Evolutionary conservation across 2,113 vertebrate genomes (phyloP).

Genomic region (Megalops atlanticus): DNA sequence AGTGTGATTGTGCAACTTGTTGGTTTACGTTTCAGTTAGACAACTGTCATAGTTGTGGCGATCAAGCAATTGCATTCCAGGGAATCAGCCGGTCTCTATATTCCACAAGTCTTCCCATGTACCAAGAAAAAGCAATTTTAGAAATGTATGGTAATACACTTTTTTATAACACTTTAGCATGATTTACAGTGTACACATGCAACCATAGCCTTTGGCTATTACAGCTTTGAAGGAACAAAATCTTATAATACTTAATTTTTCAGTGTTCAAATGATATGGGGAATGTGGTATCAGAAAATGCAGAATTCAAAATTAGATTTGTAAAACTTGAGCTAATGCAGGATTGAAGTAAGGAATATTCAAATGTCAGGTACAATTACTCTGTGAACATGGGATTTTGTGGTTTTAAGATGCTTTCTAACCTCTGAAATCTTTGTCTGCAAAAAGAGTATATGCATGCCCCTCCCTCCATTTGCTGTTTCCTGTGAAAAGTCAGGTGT

Average conservation of each 20-base stretch:
- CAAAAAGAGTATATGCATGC: background rate
- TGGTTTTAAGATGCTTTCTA: background rate
- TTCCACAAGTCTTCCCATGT: background rate
- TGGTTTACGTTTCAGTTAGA: background rate
- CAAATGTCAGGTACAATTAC: constrained; percentile 28
- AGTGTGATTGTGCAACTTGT: background rate
- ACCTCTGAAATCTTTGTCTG: background rate
- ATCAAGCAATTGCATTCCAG: background rate
- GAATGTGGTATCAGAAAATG: background rate
- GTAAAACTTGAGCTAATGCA: background rate
- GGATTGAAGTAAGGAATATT: constrained; percentile 8
- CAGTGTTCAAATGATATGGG: background rate
- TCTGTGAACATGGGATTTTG: background rate
- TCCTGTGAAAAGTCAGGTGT: background rate
- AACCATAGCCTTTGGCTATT: constrained; percentile 8
- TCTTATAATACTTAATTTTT: background rate
- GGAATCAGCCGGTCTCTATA: background rate
- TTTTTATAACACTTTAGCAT: background rate
- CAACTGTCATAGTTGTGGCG: background rate
- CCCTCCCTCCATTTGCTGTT: background rate
- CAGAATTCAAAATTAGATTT: background rate
- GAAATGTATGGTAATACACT: background rate
- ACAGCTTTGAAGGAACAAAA: constrained; percentile 34
- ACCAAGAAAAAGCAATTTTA: background rate
- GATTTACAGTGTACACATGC: constrained; percentile 21